Percentiles rank a stretch among this genome's conserved stretches.
These are phyloP conservation scores for Coremacera marginata DNA, from an alignment of 2,888 invertebrate species.

Conservation along the genomic window DNA sequence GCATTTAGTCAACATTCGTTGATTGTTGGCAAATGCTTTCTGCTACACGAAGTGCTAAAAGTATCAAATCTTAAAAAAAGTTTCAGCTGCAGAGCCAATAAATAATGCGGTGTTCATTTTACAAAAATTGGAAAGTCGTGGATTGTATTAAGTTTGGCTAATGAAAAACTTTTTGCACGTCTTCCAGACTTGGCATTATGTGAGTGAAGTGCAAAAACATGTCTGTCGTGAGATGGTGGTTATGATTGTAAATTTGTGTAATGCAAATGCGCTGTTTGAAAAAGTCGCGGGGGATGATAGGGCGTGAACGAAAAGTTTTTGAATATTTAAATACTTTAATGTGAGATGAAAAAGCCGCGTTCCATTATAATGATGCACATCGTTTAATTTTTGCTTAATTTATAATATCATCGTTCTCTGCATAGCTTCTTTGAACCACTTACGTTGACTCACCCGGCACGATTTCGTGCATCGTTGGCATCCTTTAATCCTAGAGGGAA, in stretches of 20 bases:
- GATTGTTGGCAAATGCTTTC: too few species aligned
- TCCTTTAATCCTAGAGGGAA: slow-evolving; percentile 4
- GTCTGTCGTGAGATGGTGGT: not conserved
- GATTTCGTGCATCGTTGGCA: not conserved
- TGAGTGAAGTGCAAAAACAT: slow-evolving; percentile 4
- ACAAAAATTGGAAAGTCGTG: not conserved
- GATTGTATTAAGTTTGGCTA: not conserved
- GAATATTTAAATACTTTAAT: not conserved
- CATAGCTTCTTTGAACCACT: not conserved
- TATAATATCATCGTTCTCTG: not conserved
- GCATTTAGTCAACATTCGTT: too few species aligned
- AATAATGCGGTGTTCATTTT: not conserved
- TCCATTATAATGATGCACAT: slow-evolving; percentile 7
- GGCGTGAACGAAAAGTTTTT: not conserved
- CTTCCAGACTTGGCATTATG: not conserved
- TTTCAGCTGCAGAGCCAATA: not conserved
- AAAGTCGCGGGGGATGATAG: not conserved
- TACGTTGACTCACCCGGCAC: not conserved
- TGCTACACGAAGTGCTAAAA: too few species aligned
- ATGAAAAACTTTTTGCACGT: too few species aligned
- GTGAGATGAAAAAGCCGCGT: not conserved
- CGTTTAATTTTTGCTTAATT: slow-evolving; percentile 17
- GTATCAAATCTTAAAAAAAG: too few species aligned
- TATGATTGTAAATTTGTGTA: too few species aligned
- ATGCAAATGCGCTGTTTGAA: not conserved